Evolutionary conservation across 2,888 invertebrate genomes (phyloP), one percentile per base, ranked within the genome.

Genomic region (Drosophila picticornis): DNA sequence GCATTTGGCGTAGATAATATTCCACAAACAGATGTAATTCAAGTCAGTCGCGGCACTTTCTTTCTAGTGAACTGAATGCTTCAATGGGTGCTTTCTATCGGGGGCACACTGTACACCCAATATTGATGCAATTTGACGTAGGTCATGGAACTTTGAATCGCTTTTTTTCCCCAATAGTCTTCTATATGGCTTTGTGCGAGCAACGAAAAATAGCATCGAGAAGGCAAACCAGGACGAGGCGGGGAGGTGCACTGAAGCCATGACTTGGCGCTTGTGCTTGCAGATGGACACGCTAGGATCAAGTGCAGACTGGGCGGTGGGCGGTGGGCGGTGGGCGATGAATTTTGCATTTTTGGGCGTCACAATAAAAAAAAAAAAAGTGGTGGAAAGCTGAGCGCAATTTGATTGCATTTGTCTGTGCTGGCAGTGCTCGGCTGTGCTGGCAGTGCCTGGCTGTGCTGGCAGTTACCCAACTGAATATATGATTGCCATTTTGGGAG

Each of bases 81-180:
- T 48, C 4, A 27, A 25, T n/a, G 3, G 2, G 40, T 59, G 27
- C 4, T 10, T 29, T 16, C 5, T 19, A 19, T 1, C 65, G 71
- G 56, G 31, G 55, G 62, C 27, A 9, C 13, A 78, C 81, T 79
- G 81, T 72, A 70, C 46, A 25, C 38, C 43, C 22, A 55, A 53
- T 74, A 81, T 74, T 81, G 79, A 81, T 79, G 82, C 74, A 81
- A 62, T 81, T 83, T 83, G 73, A 25, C 83, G 50, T 81, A 83
- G 82, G 82, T 83, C 82, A 83, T 66, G 81, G 83, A 83, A 83
- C 82, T 79, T 71, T 81, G 64, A 32, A 63, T 50, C 58, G 25
- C 36, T 63, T 34, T 55, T 55, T n/a, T 48, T 31, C 58, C 62
- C 63, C 13, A 48, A 19, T 51, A 59, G 59, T 51, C 43, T 56